Evolutionary conservation across 2,888 invertebrate species (phyloP), one percentile per base, ranked within the genome.

Genomic region (Mamestra brassicae): DNA sequence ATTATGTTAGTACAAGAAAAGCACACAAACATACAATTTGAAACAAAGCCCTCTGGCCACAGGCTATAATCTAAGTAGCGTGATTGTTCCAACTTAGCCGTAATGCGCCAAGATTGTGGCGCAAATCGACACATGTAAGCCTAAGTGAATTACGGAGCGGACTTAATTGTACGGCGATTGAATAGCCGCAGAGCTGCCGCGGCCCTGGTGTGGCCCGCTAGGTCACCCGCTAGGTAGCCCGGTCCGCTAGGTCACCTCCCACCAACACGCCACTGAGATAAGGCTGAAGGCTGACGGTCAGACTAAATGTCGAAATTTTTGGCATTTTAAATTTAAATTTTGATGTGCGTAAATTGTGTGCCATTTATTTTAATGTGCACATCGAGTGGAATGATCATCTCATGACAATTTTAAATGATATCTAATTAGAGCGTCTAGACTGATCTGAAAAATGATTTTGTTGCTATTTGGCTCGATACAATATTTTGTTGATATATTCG

Each of bases 111-210:
- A 71, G 78, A 85, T 83, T 81, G 81, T 78, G 78, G 76, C 78
- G 52, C 68, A 76, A 80, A 74, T 81, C 86, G 86, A 78, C 85
- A 82, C 81, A 75, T 85, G 80, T 75, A 83, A 74, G 74, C 73
- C 75, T 85, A 79, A 86, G 83, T 86, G 85, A 86, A 86, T 85
- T 86, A 85, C 78, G 63, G 78, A 69, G 69, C 74, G 17, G 65
- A 78, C 61, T 78, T 83, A 80, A 86, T 83, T 74, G 79, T 76
- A 68, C 58, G 75, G 42, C 83, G 76, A 82, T 78, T 81, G 71
- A 74, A 84, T 76, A 76, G 72, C 75, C 63, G 57, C 71, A 54
- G 42, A 62, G 73, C 62, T 65, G 76, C 38, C 65, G 57, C 36
- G 34, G 36, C 47, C 52, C 68, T 78, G 65, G 75, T 74, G 71